Evolutionary conservation across 2,113 vertebrate species (phyloP), one percentile per base, ranked within the genome.

Genomic region (Archocentrus centrarchus): DNA sequence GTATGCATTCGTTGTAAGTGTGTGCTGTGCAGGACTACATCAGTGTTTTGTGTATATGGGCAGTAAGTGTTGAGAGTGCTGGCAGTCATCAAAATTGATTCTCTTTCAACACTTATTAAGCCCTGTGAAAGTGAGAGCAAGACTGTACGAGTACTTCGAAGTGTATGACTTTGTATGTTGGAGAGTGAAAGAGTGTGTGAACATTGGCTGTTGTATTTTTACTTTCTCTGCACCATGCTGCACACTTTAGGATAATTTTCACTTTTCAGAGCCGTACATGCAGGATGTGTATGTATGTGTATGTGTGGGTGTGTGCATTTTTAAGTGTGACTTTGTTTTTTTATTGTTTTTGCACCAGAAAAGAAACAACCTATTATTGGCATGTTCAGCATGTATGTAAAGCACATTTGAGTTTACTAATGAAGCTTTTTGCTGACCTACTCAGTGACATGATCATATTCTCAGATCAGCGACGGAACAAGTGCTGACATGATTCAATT

Each of bases 201-300:
- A 58, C 5, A 24, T 39, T 39, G 77, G 47, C 61, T 73, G 27
- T 53, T 73, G 27, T 77, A 13, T 57, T 47, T 70, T 61, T 70
- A 66, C 20, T 58, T 39, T 68, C 44, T 76, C 22, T 63, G 32
- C 10, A 18, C 63, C 66, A 64, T 50, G 20, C 39, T 35, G 9
- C 79, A 88, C 50, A 63, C 39, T 64, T 47, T 59, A 66, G 79
- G 83, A 81, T 77, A 86, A 85, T 91, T 89, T 85, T 81, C 81
- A 73, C 88, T 75, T 84, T 59, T 18, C 35, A 78, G 27, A 73
- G 17, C 30, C 66, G 32, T 9, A 53, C 20, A 20, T 53, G 27
- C 37, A 75, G 17, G n/a, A 57, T 5, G 35, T 77, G 53, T 27
- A 13, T 84, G 37, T 37, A 9, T 37, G 6, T 37, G 35, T 44